Base-by-base conservation (phyloP, 1,140 invertebrate species). In the Neuroterus valhalla region DNA sequence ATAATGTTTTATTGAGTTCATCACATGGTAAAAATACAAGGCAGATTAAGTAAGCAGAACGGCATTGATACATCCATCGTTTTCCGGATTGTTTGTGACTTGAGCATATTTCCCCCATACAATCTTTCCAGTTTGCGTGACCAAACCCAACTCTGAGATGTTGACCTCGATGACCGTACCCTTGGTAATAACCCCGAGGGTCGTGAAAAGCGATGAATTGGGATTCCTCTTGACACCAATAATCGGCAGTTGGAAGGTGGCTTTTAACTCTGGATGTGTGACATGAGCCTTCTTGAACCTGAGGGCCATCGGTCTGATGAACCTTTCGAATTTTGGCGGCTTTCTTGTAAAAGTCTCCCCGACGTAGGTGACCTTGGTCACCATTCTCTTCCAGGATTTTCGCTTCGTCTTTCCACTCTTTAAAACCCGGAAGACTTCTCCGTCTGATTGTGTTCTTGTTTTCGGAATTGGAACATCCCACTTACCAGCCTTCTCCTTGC, bases 61-160 rank as follows among this genome's bases (percentile, higher is more conserved):
- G 88, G 98, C 98, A 94, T 99, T 99, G 66, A 99, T 99, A 88
- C 98, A 99, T 38, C 99, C 99, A 94, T 99, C 99, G 91, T 99
- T 99, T 90, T 99, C 99, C 8, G 99, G 99, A 91, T 99, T 98
- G 89, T 99, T 99, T 0, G 98, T 99, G 15, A 99, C 98, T 90
- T 99, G 99, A 0, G 99, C 99, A 91, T 99, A 99, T 93, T 99
- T 99, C 78, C 98, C 99, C 98, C 98, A 99, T 1, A 99, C 97
- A 75, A 99, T 98, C 94, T 99, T 99, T 72, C 99, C 99, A 44
- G 96, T 96, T 89, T 99, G 98, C 11, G 98, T 99, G 0, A 99
- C 99, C 55, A 99, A 92, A 92, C 99, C 99, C 62, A 99, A 91
- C 91, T 99, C 99, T 67, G 97, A 98, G 79, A 99, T 98, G 88